Evolutionary conservation across 2,797 vertebrate genomes (phyloP), one percentile per base, ranked within the genome.

Genomic region (Fistularia tabacaria): DNA sequence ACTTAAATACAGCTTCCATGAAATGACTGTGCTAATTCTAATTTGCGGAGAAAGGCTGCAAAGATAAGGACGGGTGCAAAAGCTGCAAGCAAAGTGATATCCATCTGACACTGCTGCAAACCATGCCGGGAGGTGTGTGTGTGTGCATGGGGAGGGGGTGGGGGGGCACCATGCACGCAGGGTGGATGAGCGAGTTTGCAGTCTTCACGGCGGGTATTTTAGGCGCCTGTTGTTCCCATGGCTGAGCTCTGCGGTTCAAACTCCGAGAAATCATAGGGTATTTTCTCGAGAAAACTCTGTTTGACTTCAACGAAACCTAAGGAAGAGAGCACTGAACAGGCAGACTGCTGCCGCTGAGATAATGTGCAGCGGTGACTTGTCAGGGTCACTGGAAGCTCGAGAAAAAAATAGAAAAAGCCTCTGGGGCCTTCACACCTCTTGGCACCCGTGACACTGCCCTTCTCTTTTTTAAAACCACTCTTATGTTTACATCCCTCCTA

Each of bases 281-380:
- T 63, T 75, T 55, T 63, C n/a, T 51, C 0, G 1, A 62, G 8
- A 65, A 69, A 25, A 25, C 25, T 25, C 2, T 25, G 25, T 5
- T 25, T 5, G 25, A 25, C 25, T 25, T 25, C 8, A 42, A 38
- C 61, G 39, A 66, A 70, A 45, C 15, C 6, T 43, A 13, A 70
- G 64, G 65, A 71, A 72, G 68, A 25, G 5, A 25, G 25, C 58
- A 41, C 3, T 75, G 79, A 67, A 69, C 65, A 64, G 79, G 57
- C 72, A 57, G 8, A 8, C 53, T 46, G 11, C 56, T 66, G 49
- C 55, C 53, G 60, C 67, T 57, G 68, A 59, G 54, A 42, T 46
- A 62, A 77, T 25, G 59, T 59, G 41, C 45, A 52, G 57, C 4
- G 57, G 54, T 49, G 67, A 53, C 56, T 58, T 64, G 71, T 72